A percentile compares a stretch with the other conserved stretches of the same genome.
phyloP scores from a whole-genome alignment of 2,797 vertebrate genomes.

The Scleropages formosus region DNA sequence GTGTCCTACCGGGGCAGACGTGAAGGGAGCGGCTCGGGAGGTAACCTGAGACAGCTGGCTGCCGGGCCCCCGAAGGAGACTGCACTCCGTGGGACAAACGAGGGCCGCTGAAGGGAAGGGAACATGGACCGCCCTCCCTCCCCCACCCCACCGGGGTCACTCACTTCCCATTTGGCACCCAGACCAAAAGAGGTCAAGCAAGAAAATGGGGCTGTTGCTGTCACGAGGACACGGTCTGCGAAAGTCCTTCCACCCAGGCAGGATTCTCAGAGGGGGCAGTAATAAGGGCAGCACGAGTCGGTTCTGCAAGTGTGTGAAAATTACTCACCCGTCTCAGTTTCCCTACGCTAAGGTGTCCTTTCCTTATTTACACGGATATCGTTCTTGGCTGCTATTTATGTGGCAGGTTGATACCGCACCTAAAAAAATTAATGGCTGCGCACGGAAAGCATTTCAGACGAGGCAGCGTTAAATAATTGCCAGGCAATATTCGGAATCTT shows the following conservation, averaged over 20 bases:
- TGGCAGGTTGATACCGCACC: conserved; percentile 44
- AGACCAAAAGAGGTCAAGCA: conserved; percentile 26
- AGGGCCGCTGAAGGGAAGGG: background rate
- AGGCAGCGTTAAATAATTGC: background rate
- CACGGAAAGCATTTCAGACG: conserved; percentile 18
- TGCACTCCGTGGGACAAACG: background rate
- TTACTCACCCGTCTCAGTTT: conserved; percentile 67
- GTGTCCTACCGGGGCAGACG: conserved; percentile 27
- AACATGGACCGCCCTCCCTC: background rate
- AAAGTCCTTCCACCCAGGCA: conserved; percentile 30
- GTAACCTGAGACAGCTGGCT: conserved; percentile 42
- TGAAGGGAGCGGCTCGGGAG: conserved; percentile 8
- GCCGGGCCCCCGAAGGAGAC: conserved; percentile 24
- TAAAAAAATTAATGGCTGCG: conserved; percentile 15
- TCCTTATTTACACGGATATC: conserved; percentile 58
- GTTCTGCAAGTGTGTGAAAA: conserved; percentile 45
- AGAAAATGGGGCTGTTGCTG: conserved; percentile 33
- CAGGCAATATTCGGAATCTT: background rate
- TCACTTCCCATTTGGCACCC: conserved; percentile 16
- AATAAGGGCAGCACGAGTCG: conserved; percentile 37
- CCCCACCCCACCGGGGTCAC: background rate
- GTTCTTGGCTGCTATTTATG: conserved; percentile 61
- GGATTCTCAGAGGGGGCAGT: conserved; percentile 14
- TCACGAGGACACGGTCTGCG: conserved; percentile 38
- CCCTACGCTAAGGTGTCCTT: conserved; percentile 66